These are phyloP conservation scores for Fratercula arctica DNA, from an alignment of 2,797 vertebrate genomes.

Conservation along the genomic window DNA sequence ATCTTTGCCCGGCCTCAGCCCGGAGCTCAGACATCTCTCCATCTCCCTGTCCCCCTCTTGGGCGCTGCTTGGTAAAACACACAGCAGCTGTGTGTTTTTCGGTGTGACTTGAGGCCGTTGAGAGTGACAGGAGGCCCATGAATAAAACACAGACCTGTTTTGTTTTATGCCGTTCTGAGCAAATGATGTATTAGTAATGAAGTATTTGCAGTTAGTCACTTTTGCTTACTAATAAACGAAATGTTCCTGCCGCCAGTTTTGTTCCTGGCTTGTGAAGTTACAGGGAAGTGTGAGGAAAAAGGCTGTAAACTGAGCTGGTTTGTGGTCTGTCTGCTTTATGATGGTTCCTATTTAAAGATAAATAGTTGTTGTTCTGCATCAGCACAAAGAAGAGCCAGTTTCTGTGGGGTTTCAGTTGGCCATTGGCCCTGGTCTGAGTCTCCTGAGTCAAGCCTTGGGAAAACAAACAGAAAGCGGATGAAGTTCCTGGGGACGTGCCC, in stretches of 20 bases:
- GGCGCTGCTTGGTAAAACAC: rapidly evolving
- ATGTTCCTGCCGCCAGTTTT: neutral
- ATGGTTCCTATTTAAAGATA: neutral
- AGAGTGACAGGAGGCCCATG: conserved; percentile 2
- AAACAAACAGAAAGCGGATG: neutral
- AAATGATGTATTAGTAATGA: conserved; percentile 61
- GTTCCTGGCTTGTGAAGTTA: neutral
- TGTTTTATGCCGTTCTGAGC: neutral
- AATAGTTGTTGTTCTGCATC: neutral
- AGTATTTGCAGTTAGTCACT: conserved; percentile 10
- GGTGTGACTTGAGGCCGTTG: neutral
- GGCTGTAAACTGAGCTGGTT: neutral
- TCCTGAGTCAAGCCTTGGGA: neutral
- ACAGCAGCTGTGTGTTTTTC: neutral
- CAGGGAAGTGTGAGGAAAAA: neutral
- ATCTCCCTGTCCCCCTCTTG: neutral
- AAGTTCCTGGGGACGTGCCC: neutral
- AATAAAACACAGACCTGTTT: conserved; percentile 53
- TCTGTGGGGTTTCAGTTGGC: neutral
- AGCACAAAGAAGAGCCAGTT: neutral
- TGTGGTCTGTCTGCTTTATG: neutral
- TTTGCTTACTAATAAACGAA: conserved; percentile 45
- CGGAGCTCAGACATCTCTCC: neutral
- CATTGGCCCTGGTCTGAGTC: neutral
- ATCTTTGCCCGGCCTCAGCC: neutral